Conservation (phyloP, 2,888 invertebrate species). For the Tipula confusa region DNA sequence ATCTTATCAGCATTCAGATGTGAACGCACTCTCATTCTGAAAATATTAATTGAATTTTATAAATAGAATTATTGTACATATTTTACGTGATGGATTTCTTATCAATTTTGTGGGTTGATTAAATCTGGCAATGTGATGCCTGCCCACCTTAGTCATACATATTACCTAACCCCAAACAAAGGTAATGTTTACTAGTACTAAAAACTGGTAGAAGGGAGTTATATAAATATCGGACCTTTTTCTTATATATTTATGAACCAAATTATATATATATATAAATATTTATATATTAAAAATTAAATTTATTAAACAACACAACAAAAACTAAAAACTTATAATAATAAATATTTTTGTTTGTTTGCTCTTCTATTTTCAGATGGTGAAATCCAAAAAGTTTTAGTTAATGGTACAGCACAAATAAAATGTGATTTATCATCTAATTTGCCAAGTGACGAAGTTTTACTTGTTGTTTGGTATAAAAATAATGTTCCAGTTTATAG, state of each 20-base stretch:
- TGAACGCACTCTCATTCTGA: neutral
- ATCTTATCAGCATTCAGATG: neutral
- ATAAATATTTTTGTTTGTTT: neutral
- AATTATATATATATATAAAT: too few species aligned
- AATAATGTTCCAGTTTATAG: constrained; percentile 87
- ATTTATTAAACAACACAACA: neutral
- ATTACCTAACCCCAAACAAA: neutral
- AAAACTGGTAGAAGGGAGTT: too few species aligned
- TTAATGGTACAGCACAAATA: constrained; percentile 72
- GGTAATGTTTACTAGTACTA: neutral
- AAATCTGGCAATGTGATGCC: neutral
- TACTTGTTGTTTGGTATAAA: constrained; percentile 88
- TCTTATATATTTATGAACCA: neutral
- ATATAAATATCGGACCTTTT: neutral
- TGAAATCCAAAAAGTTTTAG: constrained; percentile 52
- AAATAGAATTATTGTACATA: neutral
- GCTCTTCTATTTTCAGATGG: constrained; percentile 43
- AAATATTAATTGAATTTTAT: constrained; percentile 6
- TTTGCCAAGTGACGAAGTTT: constrained; percentile 70
- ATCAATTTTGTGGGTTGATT: neutral
- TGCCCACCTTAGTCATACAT: neutral
- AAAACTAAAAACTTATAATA: neutral
- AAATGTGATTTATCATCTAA: constrained; percentile 82
- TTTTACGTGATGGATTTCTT: neutral
- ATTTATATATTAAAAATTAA: too few species aligned